Evolutionary conservation across 2,888 invertebrate genomes (phyloP).

Genomic region (Heliconius ethilla): DNA sequence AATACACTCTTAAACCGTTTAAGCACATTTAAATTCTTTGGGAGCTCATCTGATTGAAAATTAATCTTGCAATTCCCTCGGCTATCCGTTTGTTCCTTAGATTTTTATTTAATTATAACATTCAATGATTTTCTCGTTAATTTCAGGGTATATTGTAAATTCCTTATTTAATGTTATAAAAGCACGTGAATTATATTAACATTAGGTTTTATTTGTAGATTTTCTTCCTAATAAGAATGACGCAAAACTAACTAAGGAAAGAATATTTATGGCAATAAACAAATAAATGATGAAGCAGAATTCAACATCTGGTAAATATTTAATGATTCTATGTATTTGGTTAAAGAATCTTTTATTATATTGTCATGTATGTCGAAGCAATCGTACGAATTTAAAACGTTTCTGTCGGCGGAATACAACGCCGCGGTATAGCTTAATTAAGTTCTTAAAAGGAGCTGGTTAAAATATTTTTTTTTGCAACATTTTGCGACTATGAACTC

Average conservation of each 20-base stretch:
- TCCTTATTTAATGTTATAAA: too few species aligned
- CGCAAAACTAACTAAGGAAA: not conserved
- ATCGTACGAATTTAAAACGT: too few species aligned
- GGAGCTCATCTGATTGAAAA: slow-evolving; percentile 27
- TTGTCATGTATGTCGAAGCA: too few species aligned
- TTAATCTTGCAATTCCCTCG: slow-evolving; percentile 10
- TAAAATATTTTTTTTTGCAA: too few species aligned
- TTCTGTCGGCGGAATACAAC: too few species aligned
- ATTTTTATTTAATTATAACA: not conserved
- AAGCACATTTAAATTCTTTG: slow-evolving; percentile 28
- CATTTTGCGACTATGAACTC: too few species aligned
- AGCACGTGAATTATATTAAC: too few species aligned
- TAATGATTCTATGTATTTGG: too few species aligned
- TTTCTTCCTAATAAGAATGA: not conserved
- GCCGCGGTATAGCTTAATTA: too few species aligned
- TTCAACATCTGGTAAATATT: not conserved
- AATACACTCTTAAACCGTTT: slow-evolving; percentile 33
- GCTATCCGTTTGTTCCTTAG: not conserved
- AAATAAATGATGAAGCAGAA: not conserved
- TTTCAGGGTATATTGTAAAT: not conserved
- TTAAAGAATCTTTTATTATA: too few species aligned
- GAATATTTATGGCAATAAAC: not conserved
- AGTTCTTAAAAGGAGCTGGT: too few species aligned
- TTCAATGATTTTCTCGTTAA: not conserved
- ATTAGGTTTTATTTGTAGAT: too few species aligned